Evolutionary conservation across 1,140 invertebrate species (phyloP).

Genomic region (Hydropsyche tenuis): DNA sequence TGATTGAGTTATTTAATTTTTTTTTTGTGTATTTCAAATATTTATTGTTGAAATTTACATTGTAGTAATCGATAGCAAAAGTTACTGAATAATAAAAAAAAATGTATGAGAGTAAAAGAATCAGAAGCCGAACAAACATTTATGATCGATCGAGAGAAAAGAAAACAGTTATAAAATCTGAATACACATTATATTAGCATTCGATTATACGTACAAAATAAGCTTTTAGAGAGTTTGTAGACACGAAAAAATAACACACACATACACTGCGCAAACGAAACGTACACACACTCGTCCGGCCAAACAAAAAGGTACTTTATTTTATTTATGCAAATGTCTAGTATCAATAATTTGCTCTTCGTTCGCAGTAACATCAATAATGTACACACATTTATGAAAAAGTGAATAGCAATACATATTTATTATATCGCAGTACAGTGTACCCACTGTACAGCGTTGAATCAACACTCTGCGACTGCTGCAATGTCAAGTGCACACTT

Average conservation of each 20-base stretch:
- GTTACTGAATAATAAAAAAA: neutral
- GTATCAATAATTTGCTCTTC: constrained; percentile 1
- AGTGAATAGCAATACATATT: too few species aligned
- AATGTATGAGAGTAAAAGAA: neutral
- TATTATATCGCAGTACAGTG: too few species aligned
- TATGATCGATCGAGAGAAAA: constrained; percentile 8
- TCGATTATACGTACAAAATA: neutral
- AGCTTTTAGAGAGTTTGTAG: neutral
- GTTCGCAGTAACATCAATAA: too few species aligned
- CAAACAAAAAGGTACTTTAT: constrained; percentile 11
- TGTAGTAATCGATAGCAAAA: too few species aligned
- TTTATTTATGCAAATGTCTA: constrained; percentile 8
- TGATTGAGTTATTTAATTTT: too few species aligned
- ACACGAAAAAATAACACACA: neutral
- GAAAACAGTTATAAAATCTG: constrained; percentile 19
- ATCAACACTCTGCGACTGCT: constrained; percentile 22
- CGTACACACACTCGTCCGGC: neutral
- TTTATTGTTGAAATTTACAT: too few species aligned
- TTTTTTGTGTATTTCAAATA: too few species aligned
- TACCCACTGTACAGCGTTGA: neutral
- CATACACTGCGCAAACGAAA: neutral
- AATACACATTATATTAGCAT: constrained; percentile 7
- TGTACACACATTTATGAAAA: too few species aligned
- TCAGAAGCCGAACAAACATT: constrained; percentile 5
- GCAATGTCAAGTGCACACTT: constrained; percentile 25